Evolutionary conservation across 1,140 invertebrate genomes (phyloP).

Genomic region (Harpegnathos saltator): DNA sequence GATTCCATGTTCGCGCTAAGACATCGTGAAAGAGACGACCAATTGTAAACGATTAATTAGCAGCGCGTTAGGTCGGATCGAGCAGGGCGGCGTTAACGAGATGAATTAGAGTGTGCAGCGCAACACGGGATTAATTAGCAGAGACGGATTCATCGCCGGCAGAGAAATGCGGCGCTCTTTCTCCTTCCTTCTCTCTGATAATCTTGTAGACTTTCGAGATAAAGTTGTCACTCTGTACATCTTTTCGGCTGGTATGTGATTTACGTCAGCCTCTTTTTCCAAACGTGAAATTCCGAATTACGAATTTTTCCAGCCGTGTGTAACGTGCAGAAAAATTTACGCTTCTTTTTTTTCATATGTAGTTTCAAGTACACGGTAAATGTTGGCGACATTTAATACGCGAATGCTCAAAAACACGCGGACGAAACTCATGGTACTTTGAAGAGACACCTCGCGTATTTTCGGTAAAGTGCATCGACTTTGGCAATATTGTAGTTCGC

Average conservation of each 20-base stretch:
- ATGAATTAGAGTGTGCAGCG: constrained; percentile 29
- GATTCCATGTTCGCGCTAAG: background rate
- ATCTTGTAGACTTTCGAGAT: constrained; percentile 43
- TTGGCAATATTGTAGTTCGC: background rate
- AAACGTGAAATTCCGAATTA: constrained; percentile 18
- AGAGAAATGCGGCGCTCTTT: constrained; percentile 18
- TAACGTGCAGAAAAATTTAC: background rate
- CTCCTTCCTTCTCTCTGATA: no score
- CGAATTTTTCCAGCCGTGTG: background rate
- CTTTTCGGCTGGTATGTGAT: background rate
- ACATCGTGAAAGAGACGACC: background rate
- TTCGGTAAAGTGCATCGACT: background rate
- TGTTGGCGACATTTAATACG: no score
- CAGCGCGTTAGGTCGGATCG: background rate
- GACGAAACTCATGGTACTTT: no score
- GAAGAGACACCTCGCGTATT: no score
- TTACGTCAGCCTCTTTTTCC: background rate
- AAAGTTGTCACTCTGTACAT: constrained; percentile 11
- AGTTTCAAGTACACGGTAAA: background rate
- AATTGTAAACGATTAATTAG: constrained; percentile 16
- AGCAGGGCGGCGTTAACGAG: background rate
- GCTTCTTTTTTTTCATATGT: background rate
- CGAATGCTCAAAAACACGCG: no score
- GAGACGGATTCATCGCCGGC: background rate
- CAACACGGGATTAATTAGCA: constrained; percentile 33